These are phyloP conservation scores for Ophraella communa DNA, from an alignment of 2,888 invertebrate genomes.

Conservation along the genomic window DNA sequence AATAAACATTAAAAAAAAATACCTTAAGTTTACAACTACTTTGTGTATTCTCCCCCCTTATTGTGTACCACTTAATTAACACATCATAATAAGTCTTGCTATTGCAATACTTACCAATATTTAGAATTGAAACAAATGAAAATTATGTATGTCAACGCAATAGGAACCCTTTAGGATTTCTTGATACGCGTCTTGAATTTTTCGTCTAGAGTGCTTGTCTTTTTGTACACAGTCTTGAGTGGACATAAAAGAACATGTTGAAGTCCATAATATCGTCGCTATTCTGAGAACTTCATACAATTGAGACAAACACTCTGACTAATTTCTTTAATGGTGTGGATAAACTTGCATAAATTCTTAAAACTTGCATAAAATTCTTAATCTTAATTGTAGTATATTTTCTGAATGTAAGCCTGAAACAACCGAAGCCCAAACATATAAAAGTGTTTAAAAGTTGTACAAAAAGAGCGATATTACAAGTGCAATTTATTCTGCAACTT, in stretches of 20 bases:
- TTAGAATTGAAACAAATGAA: slow-evolving; percentile 3
- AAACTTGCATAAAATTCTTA: slow-evolving; percentile 8
- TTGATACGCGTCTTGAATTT: slow-evolving; percentile 6
- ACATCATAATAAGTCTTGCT: neutral
- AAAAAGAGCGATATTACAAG: slow-evolving; percentile 10
- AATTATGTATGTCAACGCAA: neutral
- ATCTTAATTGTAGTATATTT: slow-evolving; percentile 7
- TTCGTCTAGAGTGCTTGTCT: slow-evolving; percentile 12
- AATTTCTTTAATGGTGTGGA: slow-evolving; percentile 5
- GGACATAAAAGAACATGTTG: neutral
- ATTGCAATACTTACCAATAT: slow-evolving; percentile 9
- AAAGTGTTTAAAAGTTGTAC: neutral
- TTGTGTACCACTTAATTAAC: too few species aligned
- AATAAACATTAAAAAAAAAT: too few species aligned
- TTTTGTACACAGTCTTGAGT: slow-evolving; percentile 9
- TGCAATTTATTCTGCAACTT: neutral
- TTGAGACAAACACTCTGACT: slow-evolving; percentile 13
- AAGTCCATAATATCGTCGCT: neutral
- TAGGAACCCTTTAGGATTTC: slow-evolving; percentile 1
- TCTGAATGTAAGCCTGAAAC: slow-evolving; percentile 6
- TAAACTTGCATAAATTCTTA: slow-evolving; percentile 7
- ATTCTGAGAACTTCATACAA: slow-evolving; percentile 6
- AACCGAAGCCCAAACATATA: slow-evolving; percentile 12
- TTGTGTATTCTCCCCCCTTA: too few species aligned
- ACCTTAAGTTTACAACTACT: too few species aligned